Conservation (phyloP, 2,888 invertebrate genomes). For the Crossocerus cetratus region DNA sequence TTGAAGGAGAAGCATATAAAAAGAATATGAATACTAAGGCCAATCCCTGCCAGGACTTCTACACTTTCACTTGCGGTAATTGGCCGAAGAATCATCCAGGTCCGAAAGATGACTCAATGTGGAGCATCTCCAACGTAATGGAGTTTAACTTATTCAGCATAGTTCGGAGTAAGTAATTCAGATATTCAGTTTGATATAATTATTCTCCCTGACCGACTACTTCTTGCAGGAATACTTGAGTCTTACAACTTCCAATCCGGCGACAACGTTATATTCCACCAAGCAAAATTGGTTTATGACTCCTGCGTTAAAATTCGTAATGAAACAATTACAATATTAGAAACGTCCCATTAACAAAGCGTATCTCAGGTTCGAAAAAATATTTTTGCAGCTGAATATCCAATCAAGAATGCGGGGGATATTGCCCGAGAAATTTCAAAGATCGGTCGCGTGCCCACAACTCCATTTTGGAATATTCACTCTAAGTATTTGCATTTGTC, state of each 20-base stretch:
- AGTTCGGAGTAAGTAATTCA: not conserved
- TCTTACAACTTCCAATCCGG: not conserved
- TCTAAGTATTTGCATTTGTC: not conserved
- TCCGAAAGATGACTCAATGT: not conserved
- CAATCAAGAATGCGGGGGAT: not conserved
- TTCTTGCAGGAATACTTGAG: not conserved
- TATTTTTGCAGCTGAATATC: not conserved
- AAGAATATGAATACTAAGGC: not conserved
- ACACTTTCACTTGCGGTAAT: not conserved
- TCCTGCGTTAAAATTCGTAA: not conserved
- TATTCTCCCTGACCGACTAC: not conserved
- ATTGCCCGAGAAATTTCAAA: not conserved
- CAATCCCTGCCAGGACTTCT: conserved; percentile 6
- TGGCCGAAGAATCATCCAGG: not conserved
- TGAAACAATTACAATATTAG: not conserved
- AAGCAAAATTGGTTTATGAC: not conserved
- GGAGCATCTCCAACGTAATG: not conserved
- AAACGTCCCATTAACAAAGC: no score
- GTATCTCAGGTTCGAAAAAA: no score
- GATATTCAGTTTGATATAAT: not conserved
- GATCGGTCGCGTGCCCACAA: not conserved
- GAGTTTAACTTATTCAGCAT: no score
- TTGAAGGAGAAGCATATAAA: no score
- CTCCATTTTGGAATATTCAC: not conserved
- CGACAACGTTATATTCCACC: not conserved